These are phyloP conservation scores for Phortica magna DNA, from an alignment of 2,888 invertebrate species.

Conservation along the genomic window DNA sequence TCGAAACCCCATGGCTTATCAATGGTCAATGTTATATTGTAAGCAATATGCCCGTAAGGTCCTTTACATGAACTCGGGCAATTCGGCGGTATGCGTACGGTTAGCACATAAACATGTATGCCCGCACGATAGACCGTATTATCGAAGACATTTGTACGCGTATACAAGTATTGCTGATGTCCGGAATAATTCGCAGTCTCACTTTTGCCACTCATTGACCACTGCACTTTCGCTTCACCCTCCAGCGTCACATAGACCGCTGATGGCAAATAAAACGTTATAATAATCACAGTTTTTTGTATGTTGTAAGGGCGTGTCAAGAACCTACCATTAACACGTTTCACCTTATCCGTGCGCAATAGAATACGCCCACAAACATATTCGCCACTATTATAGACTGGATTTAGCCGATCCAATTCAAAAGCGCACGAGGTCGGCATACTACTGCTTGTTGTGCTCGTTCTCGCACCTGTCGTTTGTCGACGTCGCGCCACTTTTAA, in stretches of 20 bases:
- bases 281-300: background rate
- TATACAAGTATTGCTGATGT: constrained; percentile 73
- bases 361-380: constrained; percentile 71
- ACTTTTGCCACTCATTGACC: constrained; percentile 73
- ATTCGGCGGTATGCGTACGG: constrained; percentile 80
- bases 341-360: constrained; percentile 69
- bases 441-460: constrained; percentile 22
- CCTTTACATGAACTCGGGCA: constrained; percentile 89
- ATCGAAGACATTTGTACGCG: constrained; percentile 70
- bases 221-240: constrained; percentile 74
- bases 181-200: constrained; percentile 72
- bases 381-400: constrained; percentile 71
- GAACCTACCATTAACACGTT: constrained; percentile 71
- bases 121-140: constrained; percentile 70
- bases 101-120: constrained; percentile 85
- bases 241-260: constrained; percentile 74
- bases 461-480: background rate
- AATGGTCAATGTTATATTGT: constrained; percentile 86
- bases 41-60: constrained; percentile 85
- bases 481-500: constrained; percentile 26
- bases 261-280: constrained; percentile 38
- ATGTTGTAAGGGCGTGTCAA: background rate
- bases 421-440: constrained; percentile 75
- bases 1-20: constrained; percentile 89
- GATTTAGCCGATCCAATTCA: constrained; percentile 72